These are phyloP conservation scores for Neodiprion fabricii DNA, from an alignment of 1,140 invertebrate genomes.

Conservation along the genomic window DNA sequence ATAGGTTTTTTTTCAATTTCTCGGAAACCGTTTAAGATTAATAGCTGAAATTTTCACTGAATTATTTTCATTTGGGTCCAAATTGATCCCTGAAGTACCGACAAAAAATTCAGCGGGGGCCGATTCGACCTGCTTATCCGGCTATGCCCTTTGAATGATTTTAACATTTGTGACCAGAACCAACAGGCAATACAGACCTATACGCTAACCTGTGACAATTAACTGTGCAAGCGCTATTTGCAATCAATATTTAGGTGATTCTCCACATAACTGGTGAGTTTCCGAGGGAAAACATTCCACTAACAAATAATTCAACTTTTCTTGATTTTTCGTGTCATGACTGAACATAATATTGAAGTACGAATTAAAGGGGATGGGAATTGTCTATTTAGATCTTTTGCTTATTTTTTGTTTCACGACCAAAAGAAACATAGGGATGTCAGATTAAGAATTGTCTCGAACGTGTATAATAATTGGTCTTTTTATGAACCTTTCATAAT, in stretches of 20 bases:
- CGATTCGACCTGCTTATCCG: too few relatives aligned
- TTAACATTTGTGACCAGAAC: background rate
- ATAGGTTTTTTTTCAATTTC: too few relatives aligned
- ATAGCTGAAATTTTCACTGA: too few relatives aligned
- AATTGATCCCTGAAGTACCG: too few relatives aligned
- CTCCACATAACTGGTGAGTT: background rate
- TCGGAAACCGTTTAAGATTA: too few relatives aligned
- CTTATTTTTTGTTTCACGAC: conserved; percentile 18
- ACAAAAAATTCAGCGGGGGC: too few relatives aligned
- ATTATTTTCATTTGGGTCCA: too few relatives aligned
- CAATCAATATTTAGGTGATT: background rate
- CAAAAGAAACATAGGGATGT: conserved; percentile 19
- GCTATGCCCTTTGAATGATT: background rate
- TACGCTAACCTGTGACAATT: background rate
- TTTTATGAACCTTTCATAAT: conserved; percentile 18
- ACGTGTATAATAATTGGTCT: conserved; percentile 10
- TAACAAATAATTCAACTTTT: background rate
- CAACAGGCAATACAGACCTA: background rate
- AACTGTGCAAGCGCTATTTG: background rate
- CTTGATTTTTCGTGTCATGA: background rate
- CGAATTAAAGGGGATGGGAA: conserved; percentile 14
- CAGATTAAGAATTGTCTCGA: conserved; percentile 16
- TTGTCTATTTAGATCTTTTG: conserved; percentile 23
- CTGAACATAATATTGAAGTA: background rate
- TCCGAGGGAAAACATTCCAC: background rate